Evolutionary conservation across 2,888 invertebrate species (phyloP), one percentile per base, ranked within the genome.

Genomic region (Hedya salicella): DNA sequence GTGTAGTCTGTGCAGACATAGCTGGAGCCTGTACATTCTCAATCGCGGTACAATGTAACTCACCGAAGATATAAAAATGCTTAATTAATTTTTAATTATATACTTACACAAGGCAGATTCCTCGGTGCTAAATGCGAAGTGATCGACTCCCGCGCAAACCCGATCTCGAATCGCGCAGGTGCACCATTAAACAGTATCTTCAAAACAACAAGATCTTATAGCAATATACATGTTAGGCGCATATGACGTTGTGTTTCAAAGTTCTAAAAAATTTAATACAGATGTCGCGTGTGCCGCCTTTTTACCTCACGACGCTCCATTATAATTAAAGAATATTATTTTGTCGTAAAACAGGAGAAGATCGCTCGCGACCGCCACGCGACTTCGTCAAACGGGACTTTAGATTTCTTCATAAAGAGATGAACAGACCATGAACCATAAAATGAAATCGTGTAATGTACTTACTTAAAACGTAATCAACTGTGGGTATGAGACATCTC

Each of bases 301-400:
- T 88, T 89, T 88, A 85, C 85, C 80, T 79, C 77, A 78, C 82
- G 80, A 86, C 84, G 85, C 86, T 85, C 83, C 88, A 87, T 87
- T 89, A 89, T 89, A 90, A 91, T 91, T 90, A 89, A 90, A 87
- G 87, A 86, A 87, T 88, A 89, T 89, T 89, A 91, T 89, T 89
- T 89, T 87, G 87, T 87, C 89, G 87, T 91, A 90, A 91, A 89
- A 85, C 75, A 69, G 78, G 73, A 77, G 77, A 63, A 65, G 76
- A 73, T 75, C 73, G 77, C 80, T 78, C 75, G 78, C 79, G 78
- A 74, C 76, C 71, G 86, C 80, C 88, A 87, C 89, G 88, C 84
- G 89, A 82, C 86, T 68, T 69, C 32, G 75, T 68, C 66, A 75
- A 88, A 87, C 90, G 88, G 89, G 77, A 87, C 79, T 81, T 79